Percentiles rank a stretch among this genome's conserved stretches.
Evolutionary conservation across 2,888 invertebrate genomes (phyloP).

Genomic region (Aphodius granarius): DNA sequence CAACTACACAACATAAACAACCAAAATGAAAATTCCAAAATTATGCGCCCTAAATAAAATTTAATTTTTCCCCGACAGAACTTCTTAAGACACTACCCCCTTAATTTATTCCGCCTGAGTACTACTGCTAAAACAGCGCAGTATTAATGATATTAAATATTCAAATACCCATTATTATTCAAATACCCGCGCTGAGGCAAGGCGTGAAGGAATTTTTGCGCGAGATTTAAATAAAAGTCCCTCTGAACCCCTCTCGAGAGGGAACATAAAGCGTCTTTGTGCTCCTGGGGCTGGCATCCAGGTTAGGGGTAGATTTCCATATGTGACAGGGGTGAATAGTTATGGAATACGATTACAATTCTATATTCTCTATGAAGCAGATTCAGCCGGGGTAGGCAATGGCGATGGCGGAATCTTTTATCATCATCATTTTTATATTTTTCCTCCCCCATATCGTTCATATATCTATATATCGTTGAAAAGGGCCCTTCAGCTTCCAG

Average conservation of each 20-base stretch:
- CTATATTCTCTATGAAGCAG: slow-evolving; percentile 28
- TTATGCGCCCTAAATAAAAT: neutral
- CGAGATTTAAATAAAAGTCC: slow-evolving; percentile 36
- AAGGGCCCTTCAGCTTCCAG: neutral
- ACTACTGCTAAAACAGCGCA: slow-evolving; percentile 15
- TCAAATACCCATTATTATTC: slow-evolving; percentile 29
- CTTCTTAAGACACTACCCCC: neutral
- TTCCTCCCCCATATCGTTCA: slow-evolving; percentile 13
- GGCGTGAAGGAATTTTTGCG: slow-evolving; percentile 33
- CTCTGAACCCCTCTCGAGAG: slow-evolving; percentile 17
- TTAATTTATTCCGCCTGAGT: neutral
- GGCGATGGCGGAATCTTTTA: slow-evolving; percentile 20
- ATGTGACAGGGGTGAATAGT: slow-evolving; percentile 38
- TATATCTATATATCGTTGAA: neutral
- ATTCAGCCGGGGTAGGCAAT: slow-evolving; percentile 12
- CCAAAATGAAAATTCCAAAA: neutral
- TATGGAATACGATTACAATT: slow-evolving; percentile 36
- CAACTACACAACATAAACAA: no score
- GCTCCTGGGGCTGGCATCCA: slow-evolving; percentile 29
- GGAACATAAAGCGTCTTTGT: slow-evolving; percentile 10
- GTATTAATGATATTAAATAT: slow-evolving; percentile 26
- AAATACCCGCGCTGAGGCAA: slow-evolving; percentile 29
- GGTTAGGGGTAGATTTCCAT: slow-evolving; percentile 36
- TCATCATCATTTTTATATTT: slow-evolving; percentile 26
- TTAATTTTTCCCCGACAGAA: neutral